These are phyloP conservation scores for Pristiophorus japonicus DNA, from an alignment of 2,113 vertebrate species.

Conservation along the genomic window DNA sequence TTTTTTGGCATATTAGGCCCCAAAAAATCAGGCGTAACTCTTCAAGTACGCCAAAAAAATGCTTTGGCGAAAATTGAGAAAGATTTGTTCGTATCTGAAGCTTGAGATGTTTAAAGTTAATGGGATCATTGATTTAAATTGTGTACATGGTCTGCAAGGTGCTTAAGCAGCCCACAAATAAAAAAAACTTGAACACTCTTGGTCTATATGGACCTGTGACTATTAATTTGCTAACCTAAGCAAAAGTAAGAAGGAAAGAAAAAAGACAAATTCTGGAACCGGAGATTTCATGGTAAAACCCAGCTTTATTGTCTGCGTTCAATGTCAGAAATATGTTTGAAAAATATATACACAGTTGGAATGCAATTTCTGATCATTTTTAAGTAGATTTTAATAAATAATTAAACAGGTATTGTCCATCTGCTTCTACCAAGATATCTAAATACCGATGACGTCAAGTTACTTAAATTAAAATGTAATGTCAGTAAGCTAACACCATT, in stretches of 20 bases:
- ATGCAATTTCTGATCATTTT: constrained; percentile 5
- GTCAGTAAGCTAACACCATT: neutral
- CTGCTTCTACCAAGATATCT: neutral
- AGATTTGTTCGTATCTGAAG: neutral
- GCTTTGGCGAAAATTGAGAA: no score
- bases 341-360: neutral
- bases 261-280: no score
- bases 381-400: neutral
- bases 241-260: neutral
- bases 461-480: neutral
- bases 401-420: neutral
- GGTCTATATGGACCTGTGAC: neutral
- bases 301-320: neutral
- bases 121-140: neutral
- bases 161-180: neutral
- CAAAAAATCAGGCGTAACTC: no score
- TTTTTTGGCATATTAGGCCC: no score
- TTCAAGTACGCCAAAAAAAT: no score
- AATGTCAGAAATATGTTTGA: neutral
- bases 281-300: neutral
- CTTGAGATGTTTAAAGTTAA: neutral
- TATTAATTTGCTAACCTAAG: neutral
- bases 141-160: neutral
- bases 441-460: neutral
- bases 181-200: neutral